Conservation (phyloP, 2,797 vertebrate genomes). For the Chaetophractus vellerosus region DNA sequence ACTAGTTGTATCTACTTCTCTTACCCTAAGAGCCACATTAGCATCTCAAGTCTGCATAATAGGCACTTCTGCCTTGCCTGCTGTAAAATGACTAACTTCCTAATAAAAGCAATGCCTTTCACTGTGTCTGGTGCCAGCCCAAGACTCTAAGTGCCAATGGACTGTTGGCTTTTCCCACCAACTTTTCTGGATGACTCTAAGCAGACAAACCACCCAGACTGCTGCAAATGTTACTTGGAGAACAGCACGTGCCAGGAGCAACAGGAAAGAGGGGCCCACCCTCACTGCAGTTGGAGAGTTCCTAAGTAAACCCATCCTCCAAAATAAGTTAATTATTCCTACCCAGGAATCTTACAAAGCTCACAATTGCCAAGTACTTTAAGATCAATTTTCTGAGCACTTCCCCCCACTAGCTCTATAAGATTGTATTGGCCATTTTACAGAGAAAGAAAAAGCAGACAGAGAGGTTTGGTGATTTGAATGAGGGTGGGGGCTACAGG, state of each 20-base stretch:
- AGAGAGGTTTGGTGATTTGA: neutral
- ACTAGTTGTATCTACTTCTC: neutral
- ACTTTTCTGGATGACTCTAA: constrained; percentile 78
- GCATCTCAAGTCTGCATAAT: neutral
- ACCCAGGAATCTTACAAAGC: constrained; percentile 54
- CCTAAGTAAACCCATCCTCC: constrained; percentile 82
- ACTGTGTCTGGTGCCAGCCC: constrained; percentile 71
- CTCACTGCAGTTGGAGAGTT: constrained; percentile 75
- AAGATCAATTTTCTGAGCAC: constrained; percentile 75
- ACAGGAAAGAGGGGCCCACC: constrained; percentile 83
- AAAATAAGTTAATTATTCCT: constrained; percentile 74
- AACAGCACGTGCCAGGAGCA: constrained; percentile 80
- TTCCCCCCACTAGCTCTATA: constrained; percentile 35
- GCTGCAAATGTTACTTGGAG: constrained; percentile 73
- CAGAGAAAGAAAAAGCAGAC: neutral
- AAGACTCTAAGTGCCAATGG: constrained; percentile 69
- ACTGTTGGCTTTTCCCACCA: constrained; percentile 82
- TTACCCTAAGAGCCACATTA: neutral
- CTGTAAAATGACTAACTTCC: constrained; percentile 67
- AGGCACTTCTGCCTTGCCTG: neutral
- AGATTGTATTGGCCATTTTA: constrained; percentile 65
- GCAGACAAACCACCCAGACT: constrained; percentile 85
- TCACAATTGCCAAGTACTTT: constrained; percentile 69
- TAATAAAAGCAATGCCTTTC: constrained; percentile 81
- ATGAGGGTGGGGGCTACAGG: neutral